These are phyloP conservation scores for Apodemia mormo DNA, from an alignment of 2,888 invertebrate genomes.

Conservation along the genomic window DNA sequence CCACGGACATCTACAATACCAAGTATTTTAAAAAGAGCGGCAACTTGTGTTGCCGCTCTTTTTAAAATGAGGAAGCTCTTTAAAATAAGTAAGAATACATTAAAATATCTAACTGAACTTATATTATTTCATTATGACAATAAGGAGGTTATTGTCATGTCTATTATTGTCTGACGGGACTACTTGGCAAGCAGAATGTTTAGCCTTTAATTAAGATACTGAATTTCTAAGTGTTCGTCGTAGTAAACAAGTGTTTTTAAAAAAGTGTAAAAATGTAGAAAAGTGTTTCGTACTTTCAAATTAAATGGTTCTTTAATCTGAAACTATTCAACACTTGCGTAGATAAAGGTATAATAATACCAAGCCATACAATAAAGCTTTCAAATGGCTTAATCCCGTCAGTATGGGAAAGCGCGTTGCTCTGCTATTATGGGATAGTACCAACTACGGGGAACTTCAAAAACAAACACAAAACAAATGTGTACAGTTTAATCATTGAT, in stretches of 20 bases:
- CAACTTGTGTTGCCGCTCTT: not conserved
- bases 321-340: not conserved
- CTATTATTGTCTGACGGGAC: too few species aligned
- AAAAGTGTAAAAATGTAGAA: not conserved
- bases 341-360: not conserved
- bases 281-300: not conserved
- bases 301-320: not conserved
- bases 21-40: too few species aligned
- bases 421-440: conserved; percentile 55
- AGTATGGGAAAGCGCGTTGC: conserved; percentile 49
- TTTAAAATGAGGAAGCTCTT: too few species aligned
- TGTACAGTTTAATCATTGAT: conserved; percentile 60
- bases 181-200: too few species aligned
- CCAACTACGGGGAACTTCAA: conserved; percentile 53
- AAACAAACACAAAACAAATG: conserved; percentile 63
- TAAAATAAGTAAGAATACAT: too few species aligned
- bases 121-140: too few species aligned
- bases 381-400: conserved; percentile 48
- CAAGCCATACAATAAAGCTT: conserved; percentile 63
- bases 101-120: too few species aligned
- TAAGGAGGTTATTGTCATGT: too few species aligned
- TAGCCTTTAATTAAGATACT: too few species aligned
- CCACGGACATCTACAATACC: not conserved
- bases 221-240: too few species aligned
- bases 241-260: not conserved